phyloP scores from a whole-genome alignment of 2,797 vertebrate species.

The Apogon hyalosoma region DNA sequence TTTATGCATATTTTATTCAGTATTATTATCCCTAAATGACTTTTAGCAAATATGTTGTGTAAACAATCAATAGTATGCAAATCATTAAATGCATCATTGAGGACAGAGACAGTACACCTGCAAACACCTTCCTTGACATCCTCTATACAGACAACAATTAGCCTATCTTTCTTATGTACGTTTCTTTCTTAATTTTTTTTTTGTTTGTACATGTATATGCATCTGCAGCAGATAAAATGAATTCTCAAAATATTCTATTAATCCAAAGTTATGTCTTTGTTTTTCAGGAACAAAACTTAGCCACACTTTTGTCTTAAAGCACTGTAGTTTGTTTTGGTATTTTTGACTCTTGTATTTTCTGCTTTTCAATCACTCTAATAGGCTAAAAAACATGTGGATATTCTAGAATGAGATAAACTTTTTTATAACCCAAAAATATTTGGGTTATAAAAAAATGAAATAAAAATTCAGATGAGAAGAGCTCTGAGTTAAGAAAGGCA shows the following conservation, averaged over 20 bases:
- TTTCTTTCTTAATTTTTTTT: background rate
- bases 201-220: background rate
- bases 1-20: background rate
- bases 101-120: conserved; percentile 5
- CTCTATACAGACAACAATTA: background rate
- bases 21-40: background rate
- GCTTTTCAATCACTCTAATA: background rate
- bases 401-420: conserved; percentile 21
- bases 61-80: conserved; percentile 14
- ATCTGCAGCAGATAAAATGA: conserved; percentile 3
- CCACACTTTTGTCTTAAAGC: background rate
- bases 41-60: background rate
- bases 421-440: background rate
- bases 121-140: background rate
- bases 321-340: conserved; percentile 9
- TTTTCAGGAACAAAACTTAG: conserved; percentile 17
- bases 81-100: conserved; percentile 3
- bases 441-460: background rate
- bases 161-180: background rate
- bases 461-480: conserved; percentile 6
- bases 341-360: conserved; percentile 14
- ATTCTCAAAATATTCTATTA: conserved; percentile 14
- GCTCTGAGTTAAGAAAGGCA: conserved; percentile 29
- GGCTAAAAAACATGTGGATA: conserved; percentile 11
- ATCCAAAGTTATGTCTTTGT: background rate